Evolutionary conservation across 1,140 invertebrate species (phyloP).

Genomic region (Homalodisca vitripennis): DNA sequence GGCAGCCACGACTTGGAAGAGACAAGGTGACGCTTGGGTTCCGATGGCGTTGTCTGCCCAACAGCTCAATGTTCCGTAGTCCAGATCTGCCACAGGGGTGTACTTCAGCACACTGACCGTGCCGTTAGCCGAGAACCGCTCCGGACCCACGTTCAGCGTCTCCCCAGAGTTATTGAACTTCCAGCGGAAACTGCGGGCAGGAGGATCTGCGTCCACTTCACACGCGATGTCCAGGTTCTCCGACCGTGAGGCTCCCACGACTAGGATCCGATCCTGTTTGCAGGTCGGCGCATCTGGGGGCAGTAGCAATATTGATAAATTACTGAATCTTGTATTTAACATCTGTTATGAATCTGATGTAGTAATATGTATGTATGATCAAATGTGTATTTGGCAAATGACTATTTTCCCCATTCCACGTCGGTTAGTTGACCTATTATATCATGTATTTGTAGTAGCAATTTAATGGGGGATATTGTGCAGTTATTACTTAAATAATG

Average conservation of each 20-base stretch:
- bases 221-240: slow-evolving; percentile 82
- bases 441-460: too few species aligned
- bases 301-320: too few species aligned
- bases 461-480: too few species aligned
- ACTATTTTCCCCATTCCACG: too few species aligned
- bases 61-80: slow-evolving; percentile 76
- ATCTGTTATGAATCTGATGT: too few species aligned
- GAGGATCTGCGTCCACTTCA: slow-evolving; percentile 84
- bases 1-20: slow-evolving; percentile 75
- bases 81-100: slow-evolving; percentile 54
- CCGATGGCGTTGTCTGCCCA: slow-evolving; percentile 76
- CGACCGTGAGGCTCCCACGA: slow-evolving; percentile 79
- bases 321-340: too few species aligned
- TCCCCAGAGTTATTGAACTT: slow-evolving; percentile 89
- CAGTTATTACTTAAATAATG: too few species aligned
- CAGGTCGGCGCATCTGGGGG: slow-evolving; percentile 79
- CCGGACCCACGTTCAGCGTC: slow-evolving; percentile 72
- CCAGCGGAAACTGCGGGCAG: slow-evolving; percentile 81
- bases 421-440: too few species aligned
- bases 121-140: slow-evolving; percentile 58
- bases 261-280: slow-evolving; percentile 66
- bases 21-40: slow-evolving; percentile 68
- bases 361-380: too few species aligned
- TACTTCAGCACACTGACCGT: slow-evolving; percentile 55
- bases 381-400: too few species aligned